Percentiles rank a stretch among this genome's conserved stretches.
Conservation (phyloP, 1,140 invertebrate species). For the Ladona fulva region DNA sequence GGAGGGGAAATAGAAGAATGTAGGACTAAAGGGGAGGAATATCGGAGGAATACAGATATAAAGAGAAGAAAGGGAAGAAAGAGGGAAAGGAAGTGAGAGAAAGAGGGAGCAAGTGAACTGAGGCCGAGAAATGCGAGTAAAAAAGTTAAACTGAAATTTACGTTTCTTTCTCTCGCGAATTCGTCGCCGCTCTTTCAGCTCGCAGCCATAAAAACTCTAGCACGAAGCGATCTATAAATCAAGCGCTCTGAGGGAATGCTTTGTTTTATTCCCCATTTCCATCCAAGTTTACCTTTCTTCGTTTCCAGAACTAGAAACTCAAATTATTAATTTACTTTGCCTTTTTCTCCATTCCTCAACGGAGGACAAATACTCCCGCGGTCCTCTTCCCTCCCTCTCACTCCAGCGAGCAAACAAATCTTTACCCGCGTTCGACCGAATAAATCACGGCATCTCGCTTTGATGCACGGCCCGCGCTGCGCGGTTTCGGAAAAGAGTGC, state of each 20-base stretch:
- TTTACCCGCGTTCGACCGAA: not conserved
- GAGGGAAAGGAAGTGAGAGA: not conserved
- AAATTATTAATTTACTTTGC: not conserved
- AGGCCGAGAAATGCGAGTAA: not conserved
- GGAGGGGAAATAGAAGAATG: too few species aligned
- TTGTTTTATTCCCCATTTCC: not conserved
- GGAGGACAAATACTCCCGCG: not conserved
- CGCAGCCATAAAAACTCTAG: not conserved
- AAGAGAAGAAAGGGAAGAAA: not conserved
- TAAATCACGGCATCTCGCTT: not conserved
- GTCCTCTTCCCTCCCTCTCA: not conserved
- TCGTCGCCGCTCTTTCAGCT: not conserved
- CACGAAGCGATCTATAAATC: not conserved
- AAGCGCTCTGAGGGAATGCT: not conserved
- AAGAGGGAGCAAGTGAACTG: not conserved
- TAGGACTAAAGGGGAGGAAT: too few species aligned
- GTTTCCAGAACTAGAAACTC: not conserved
- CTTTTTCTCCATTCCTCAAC: not conserved
- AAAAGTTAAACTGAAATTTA: not conserved
- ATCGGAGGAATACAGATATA: too few species aligned
- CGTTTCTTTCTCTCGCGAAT: not conserved
- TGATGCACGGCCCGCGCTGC: not conserved
- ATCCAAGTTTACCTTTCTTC: constrained; percentile 1
- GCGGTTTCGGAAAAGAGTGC: not conserved
- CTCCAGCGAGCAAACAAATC: not conserved